Evolutionary conservation across 2,888 invertebrate species (phyloP).

Genomic region (Rhogogaster chlorosoma): DNA sequence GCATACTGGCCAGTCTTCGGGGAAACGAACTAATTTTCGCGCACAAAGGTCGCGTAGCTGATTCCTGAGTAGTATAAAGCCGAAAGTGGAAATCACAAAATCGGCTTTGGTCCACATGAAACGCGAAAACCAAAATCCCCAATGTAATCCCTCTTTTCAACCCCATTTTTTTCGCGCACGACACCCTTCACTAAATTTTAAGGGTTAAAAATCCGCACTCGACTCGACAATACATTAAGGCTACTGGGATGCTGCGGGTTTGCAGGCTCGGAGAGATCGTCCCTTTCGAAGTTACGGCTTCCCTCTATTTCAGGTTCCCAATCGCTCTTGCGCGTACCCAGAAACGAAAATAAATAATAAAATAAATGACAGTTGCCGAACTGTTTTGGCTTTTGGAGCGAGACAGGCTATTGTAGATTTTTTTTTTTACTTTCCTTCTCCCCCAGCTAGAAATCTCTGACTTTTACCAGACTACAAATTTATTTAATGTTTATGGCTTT

Average conservation of each 20-base stretch:
- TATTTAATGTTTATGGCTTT: slow-evolving; percentile 77
- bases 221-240: slow-evolving; percentile 73
- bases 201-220: slow-evolving; percentile 77
- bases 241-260: slow-evolving; percentile 29
- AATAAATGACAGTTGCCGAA: slow-evolving; percentile 75
- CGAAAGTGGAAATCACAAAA: slow-evolving; percentile 70
- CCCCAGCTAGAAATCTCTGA: slow-evolving; percentile 57
- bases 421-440: slow-evolving; percentile 57
- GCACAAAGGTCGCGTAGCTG: slow-evolving; percentile 28
- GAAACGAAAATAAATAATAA: slow-evolving; percentile 72
- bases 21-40: slow-evolving; percentile 53
- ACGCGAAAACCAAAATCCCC: slow-evolving; percentile 77
- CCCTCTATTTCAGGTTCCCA: slow-evolving; percentile 40
- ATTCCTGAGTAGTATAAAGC: slow-evolving; percentile 30
- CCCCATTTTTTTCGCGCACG: slow-evolving; percentile 65
- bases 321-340: slow-evolving; percentile 18
- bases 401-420: slow-evolving; percentile 65
- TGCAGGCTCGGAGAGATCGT: slow-evolving; percentile 20
- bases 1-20: slow-evolving; percentile 62
- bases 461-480: slow-evolving; percentile 68
- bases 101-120: slow-evolving; percentile 76
- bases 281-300: slow-evolving; percentile 36
- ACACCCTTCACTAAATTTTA: slow-evolving; percentile 74
- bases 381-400: slow-evolving; percentile 76
- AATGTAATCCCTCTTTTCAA: slow-evolving; percentile 76